phyloP scores from a whole-genome alignment of 2,113 vertebrate species.

The Calonectris borealis region DNA sequence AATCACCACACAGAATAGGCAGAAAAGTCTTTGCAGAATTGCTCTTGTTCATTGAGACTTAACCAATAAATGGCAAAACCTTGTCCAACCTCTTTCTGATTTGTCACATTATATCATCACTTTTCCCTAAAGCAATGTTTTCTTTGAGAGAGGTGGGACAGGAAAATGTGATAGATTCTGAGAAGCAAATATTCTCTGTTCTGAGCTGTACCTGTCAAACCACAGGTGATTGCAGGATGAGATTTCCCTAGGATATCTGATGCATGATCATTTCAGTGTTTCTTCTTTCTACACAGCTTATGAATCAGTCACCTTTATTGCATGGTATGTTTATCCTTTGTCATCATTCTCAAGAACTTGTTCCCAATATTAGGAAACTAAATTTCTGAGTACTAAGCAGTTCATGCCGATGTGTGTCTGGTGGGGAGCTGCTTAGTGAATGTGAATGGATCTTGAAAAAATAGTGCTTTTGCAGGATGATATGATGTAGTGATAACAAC shows the following conservation, averaged over 20 bases:
- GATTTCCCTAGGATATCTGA: background rate
- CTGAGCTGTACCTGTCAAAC: background rate
- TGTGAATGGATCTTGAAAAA: background rate
- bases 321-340: background rate
- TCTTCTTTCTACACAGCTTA: background rate
- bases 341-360: background rate
- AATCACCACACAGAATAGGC: background rate
- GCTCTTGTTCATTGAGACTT: background rate
- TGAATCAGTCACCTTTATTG: background rate
- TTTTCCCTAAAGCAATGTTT: background rate
- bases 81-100: background rate
- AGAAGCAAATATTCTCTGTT: background rate
- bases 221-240: background rate
- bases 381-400: background rate
- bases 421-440: background rate
- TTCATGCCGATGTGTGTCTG: background rate
- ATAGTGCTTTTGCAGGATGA: background rate
- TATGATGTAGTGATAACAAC: background rate
- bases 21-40: background rate
- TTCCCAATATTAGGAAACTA: background rate
- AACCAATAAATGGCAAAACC: background rate
- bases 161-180: background rate
- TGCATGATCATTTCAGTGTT: background rate
- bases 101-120: background rate
- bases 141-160: background rate